Conservation (phyloP, 2,113 vertebrate species). For the Microtus richardsoni region DNA sequence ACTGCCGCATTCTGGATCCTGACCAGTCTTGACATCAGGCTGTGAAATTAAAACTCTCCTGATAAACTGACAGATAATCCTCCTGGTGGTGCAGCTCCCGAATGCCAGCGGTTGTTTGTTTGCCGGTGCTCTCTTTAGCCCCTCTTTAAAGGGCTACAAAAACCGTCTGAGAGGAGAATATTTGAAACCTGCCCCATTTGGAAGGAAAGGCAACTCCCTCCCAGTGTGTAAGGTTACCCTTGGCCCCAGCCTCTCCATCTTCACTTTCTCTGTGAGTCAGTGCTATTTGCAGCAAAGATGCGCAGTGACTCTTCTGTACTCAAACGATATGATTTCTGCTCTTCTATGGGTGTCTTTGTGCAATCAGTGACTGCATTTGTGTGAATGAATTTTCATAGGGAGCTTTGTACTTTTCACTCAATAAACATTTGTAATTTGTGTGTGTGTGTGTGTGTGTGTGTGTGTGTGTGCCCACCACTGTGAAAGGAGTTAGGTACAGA, state of each 20-base stretch:
- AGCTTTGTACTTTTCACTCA: background rate
- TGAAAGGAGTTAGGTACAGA: background rate
- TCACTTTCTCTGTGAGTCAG: background rate
- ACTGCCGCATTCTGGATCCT: background rate
- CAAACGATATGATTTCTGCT: background rate
- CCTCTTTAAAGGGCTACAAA: background rate
- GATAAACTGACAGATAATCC: background rate
- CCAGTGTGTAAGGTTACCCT: background rate
- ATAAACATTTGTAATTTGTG: background rate
- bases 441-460: accelerated
- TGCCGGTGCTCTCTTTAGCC: background rate
- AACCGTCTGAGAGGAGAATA: background rate
- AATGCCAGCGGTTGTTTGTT: background rate
- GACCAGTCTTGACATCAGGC: background rate
- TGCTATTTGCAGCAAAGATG: background rate
- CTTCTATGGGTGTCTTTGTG: background rate
- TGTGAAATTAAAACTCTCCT: conserved; percentile 21
- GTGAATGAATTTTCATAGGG: background rate
- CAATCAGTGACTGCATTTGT: background rate
- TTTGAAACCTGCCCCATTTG: background rate
- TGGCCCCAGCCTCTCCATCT: background rate
- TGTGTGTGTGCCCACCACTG: background rate
- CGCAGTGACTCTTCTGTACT: background rate
- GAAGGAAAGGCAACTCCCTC: background rate
- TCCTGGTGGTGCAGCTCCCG: background rate